A percentile compares a stretch with the other conserved stretches of the same genome.
These are phyloP conservation scores for Erinaceus europaeus DNA, from an alignment of 2,113 vertebrate species.

Conservation along the genomic window DNA sequence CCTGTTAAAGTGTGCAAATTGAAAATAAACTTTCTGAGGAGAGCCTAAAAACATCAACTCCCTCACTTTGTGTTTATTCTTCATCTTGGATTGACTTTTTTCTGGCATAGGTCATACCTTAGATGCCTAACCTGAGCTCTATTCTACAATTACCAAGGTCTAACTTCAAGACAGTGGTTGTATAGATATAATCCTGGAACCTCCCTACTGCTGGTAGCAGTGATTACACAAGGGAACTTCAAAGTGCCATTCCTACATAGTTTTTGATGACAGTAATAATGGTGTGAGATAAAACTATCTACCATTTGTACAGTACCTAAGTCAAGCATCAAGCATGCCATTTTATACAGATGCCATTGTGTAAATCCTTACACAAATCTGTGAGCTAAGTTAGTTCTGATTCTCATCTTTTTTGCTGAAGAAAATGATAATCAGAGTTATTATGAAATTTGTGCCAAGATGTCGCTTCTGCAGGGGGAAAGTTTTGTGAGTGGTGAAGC, in stretches of 20 bases:
- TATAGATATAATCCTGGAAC: not conserved
- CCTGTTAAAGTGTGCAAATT: not conserved
- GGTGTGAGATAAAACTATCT: not conserved
- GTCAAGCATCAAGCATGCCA: not conserved
- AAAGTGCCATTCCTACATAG: too few species aligned
- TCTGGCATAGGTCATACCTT: not conserved
- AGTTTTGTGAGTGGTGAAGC: too few species aligned
- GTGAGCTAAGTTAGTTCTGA: not conserved
- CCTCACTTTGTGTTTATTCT: not conserved
- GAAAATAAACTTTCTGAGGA: not conserved
- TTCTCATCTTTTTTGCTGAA: not conserved
- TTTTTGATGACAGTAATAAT: not conserved
- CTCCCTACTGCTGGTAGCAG: not conserved
- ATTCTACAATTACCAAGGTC: not conserved
- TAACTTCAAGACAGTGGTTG: not conserved
- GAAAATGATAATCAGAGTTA: not conserved
- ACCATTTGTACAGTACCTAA: not conserved
- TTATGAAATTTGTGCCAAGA: not conserved
- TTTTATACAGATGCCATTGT: not conserved
- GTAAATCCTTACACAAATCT: not conserved
- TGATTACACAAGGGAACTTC: not conserved
- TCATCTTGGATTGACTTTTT: not conserved
- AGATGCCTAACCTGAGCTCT: not conserved
- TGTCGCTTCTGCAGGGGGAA: not conserved
- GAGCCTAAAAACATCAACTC: not conserved